Percentiles rank a stretch among this genome's conserved stretches.
phyloP scores from a whole-genome alignment of 2,113 vertebrate species.

The Otus sunia region DNA sequence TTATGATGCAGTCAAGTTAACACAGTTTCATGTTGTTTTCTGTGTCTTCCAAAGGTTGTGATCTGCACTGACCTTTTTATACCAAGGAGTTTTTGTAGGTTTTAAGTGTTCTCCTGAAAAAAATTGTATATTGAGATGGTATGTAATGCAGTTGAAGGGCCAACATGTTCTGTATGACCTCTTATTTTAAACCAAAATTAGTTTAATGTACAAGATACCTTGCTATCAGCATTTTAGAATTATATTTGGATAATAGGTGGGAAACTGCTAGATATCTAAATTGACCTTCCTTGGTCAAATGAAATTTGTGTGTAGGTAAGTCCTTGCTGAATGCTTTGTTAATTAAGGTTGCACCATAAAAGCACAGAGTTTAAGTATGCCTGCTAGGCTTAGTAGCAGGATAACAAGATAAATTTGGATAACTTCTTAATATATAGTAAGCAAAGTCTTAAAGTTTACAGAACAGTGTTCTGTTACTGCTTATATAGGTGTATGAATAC shows the following conservation, averaged over 20 bases:
- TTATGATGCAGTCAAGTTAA: background rate
- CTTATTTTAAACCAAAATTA: background rate
- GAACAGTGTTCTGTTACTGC: background rate
- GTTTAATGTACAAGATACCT: background rate
- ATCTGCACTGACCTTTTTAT: background rate
- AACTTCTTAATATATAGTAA: background rate
- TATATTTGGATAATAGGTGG: background rate
- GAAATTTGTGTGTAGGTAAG: background rate
- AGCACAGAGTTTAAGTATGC: background rate
- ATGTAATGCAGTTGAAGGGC: background rate
- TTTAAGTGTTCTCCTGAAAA: background rate
- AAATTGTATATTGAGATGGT: background rate
- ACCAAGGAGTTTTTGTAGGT: background rate
- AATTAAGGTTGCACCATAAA: background rate
- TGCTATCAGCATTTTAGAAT: background rate
- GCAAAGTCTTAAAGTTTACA: background rate
- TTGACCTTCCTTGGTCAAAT: background rate
- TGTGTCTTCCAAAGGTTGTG: background rate
- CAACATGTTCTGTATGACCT: background rate
- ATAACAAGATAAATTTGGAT: background rate
- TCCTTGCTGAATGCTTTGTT: background rate
- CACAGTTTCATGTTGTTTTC: background rate
- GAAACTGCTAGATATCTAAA: background rate
- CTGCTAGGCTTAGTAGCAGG: background rate
- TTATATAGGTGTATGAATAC: background rate